These are phyloP conservation scores for Paratilapia polleni DNA, from an alignment of 2,113 vertebrate genomes.

Conservation along the genomic window DNA sequence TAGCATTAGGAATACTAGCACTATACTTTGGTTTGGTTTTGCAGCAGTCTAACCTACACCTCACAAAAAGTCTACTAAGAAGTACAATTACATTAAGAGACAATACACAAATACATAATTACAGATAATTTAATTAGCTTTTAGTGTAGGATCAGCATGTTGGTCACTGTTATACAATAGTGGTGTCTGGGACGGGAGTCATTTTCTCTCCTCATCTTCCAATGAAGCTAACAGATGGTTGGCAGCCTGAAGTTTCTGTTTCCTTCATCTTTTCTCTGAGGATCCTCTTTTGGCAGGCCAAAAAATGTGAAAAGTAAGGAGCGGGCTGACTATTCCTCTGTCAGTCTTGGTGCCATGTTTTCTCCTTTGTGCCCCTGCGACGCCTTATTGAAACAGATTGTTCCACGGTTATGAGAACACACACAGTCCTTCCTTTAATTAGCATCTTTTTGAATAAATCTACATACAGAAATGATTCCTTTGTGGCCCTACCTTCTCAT, in stretches of 20 bases:
- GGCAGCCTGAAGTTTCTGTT: constrained; percentile 47
- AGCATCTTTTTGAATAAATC: constrained; percentile 66
- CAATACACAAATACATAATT: not conserved
- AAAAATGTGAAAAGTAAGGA: constrained; percentile 42
- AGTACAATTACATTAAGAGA: not conserved
- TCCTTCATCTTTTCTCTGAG: constrained; percentile 51
- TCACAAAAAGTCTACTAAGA: not conserved
- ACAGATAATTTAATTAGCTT: not conserved
- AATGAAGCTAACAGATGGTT: constrained; percentile 47
- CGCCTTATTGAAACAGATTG: constrained; percentile 48
- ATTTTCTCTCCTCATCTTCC: constrained; percentile 22
- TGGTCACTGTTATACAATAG: not conserved
- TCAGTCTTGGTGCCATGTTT: constrained; percentile 18
- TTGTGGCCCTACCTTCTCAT: constrained; percentile 27
- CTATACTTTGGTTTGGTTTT: not conserved
- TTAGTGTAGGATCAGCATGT: not conserved
- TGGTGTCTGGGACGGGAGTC: not conserved
- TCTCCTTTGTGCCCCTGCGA: constrained; percentile 35
- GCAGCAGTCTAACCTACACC: not conserved
- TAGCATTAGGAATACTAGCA: not conserved
- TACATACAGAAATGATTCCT: constrained; percentile 48
- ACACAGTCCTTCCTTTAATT: constrained; percentile 18
- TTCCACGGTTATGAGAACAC: not conserved
- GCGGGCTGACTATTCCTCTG: constrained; percentile 29
- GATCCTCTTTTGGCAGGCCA: constrained; percentile 21